phyloP scores from a whole-genome alignment of 2,797 vertebrate genomes.

The Scleropages formosus region DNA sequence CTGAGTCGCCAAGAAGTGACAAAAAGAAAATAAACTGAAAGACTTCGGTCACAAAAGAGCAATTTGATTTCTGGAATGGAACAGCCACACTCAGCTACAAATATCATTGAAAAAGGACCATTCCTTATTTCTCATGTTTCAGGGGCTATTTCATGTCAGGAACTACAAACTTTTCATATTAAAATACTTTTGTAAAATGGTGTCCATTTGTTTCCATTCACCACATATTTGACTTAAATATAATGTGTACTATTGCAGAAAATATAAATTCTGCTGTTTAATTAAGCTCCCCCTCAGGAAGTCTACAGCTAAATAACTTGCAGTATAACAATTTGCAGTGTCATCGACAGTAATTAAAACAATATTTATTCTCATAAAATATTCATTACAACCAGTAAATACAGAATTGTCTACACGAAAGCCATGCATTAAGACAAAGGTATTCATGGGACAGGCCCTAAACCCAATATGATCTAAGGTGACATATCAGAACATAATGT shows the following conservation, averaged over 20 bases:
- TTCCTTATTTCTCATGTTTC: slow-evolving; percentile 22
- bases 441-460: slow-evolving; percentile 57
- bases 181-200: slow-evolving; percentile 64
- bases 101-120: not conserved
- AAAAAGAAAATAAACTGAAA: slow-evolving; percentile 79
- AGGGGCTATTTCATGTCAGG: slow-evolving; percentile 28
- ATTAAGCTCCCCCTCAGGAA: slow-evolving; percentile 54
- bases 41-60: slow-evolving; percentile 17
- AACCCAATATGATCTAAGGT: slow-evolving; percentile 72
- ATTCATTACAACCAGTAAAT: slow-evolving; percentile 59
- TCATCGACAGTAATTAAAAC: slow-evolving; percentile 63
- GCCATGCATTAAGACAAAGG: slow-evolving; percentile 61
- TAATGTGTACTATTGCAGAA: slow-evolving; percentile 45
- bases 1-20: slow-evolving; percentile 62
- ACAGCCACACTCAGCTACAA: not conserved
- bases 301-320: slow-evolving; percentile 51
- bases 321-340: slow-evolving; percentile 49
- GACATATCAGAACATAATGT: slow-evolving; percentile 73
- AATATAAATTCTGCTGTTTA: slow-evolving; percentile 46
- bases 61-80: slow-evolving; percentile 26
- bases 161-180: slow-evolving; percentile 39
- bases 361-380: slow-evolving; percentile 64
- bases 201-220: slow-evolving; percentile 45
- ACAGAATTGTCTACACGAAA: slow-evolving; percentile 54
- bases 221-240: slow-evolving; percentile 37